Conservation (phyloP, 2,797 vertebrate species). For the Synanceia verrucosa region DNA sequence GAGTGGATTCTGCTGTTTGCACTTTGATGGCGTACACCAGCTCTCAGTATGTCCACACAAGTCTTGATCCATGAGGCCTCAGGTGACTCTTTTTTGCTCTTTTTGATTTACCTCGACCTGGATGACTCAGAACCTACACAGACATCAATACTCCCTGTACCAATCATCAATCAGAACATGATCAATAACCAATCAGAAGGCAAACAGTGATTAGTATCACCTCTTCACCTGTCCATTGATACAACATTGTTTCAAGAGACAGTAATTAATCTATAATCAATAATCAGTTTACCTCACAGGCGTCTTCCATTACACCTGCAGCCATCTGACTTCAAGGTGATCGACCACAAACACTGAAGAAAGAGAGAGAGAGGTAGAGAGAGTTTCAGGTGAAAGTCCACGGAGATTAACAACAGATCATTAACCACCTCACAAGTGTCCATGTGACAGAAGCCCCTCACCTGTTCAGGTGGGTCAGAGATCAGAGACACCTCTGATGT, state of each 20-base stretch:
- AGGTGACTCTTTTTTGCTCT: too few relatives aligned
- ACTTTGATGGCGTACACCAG: too few relatives aligned
- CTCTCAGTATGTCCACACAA: too few relatives aligned
- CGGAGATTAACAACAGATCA: constrained; percentile 31
- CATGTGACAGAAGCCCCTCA: not conserved
- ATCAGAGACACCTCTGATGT: too few relatives aligned
- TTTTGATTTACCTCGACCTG: too few relatives aligned
- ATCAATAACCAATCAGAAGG: too few relatives aligned
- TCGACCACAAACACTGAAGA: not conserved
- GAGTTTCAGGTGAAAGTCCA: constrained; percentile 57
- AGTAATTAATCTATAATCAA: not conserved
- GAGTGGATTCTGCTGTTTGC: too few relatives aligned
- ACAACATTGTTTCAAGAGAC: not conserved
- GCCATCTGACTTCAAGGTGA: not conserved
- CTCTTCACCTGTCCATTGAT: not conserved
- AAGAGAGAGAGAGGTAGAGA: not conserved
- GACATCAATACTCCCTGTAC: too few relatives aligned
- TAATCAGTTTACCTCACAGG: constrained; percentile 48
- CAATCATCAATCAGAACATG: too few relatives aligned
- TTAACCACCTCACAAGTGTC: constrained; percentile 20
- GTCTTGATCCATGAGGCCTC: too few relatives aligned
- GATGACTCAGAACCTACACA: too few relatives aligned
- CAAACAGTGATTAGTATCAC: too few relatives aligned
- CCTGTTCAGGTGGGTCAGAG: not conserved
- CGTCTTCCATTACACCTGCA: constrained; percentile 38